phyloP scores from a whole-genome alignment of 1,140 invertebrate genomes.

The Conus betulinus region DNA sequence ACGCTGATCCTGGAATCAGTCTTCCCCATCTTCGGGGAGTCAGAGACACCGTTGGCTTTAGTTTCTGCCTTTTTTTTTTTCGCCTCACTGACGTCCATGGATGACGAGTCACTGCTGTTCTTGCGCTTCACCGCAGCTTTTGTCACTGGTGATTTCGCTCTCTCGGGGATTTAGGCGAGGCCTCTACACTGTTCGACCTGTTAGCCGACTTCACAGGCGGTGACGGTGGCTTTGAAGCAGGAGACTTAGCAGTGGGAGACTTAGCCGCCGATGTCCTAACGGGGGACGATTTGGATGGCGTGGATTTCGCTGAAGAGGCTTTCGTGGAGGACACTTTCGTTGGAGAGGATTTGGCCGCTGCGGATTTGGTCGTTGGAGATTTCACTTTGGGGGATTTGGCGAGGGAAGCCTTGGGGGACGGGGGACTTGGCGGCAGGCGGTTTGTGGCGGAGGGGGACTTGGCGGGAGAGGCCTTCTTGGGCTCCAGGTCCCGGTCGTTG shows the following conservation, averaged over 20 bases:
- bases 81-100: not conserved
- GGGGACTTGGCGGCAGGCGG: not conserved
- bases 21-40: not conserved
- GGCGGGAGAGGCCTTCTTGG: constrained; percentile 18
- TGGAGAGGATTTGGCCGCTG: not conserved
- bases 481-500: constrained; percentile 17
- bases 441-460: not conserved
- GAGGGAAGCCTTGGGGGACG: constrained; percentile 9
- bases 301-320: not conserved
- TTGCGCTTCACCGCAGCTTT: not conserved
- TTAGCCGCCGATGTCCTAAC: not conserved
- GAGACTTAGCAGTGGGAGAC: not conserved
- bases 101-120: not conserved
- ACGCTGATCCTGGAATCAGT: not conserved
- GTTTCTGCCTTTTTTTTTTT: not conserved
- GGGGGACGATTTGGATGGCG: not conserved
- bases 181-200: not conserved
- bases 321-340: not conserved
- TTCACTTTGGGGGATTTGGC: constrained; percentile 6
- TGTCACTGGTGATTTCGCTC: not conserved
- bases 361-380: constrained; percentile 6
- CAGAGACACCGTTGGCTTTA: not conserved
- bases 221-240: not conserved
- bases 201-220: not conserved
- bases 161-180: not conserved